A percentile compares a stretch with the other conserved stretches of the same genome.
Conservation (phyloP, 2,113 vertebrate genomes). For the Hucho hucho region DNA sequence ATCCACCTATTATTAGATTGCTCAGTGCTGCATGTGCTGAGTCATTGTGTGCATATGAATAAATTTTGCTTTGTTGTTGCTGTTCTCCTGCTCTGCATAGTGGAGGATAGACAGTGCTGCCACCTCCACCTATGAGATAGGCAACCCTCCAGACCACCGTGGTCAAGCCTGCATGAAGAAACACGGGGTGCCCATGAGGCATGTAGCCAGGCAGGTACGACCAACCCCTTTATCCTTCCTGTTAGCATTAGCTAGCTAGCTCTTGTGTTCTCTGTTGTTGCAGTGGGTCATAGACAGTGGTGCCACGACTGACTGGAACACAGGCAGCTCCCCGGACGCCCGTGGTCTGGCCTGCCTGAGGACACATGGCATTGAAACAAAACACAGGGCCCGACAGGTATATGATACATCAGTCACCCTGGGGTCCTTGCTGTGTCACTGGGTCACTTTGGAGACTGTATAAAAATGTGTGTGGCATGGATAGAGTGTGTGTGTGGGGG, state of each 20-base stretch:
- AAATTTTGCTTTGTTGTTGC: constrained; percentile 43
- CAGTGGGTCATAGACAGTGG: constrained; percentile 98
- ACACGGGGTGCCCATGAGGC: constrained; percentile 85
- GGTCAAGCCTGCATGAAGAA: constrained; percentile 93
- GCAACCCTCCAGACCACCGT: constrained; percentile 90
- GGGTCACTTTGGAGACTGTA: background rate
- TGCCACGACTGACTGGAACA: constrained; percentile 94
- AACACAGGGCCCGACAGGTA: constrained; percentile 96
- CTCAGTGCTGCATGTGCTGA: constrained; percentile 10
- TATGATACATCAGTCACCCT: constrained; percentile 52
- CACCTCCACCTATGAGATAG: constrained; percentile 94
- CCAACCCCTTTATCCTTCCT: constrained; percentile 56
- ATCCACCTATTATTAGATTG: background rate
- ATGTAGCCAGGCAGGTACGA: constrained; percentile 94
- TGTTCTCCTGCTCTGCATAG: constrained; percentile 73
- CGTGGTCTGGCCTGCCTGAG: constrained; percentile 90
- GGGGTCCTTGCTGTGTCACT: constrained; percentile 18
- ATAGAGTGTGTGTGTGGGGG: background rate
- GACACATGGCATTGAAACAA: constrained; percentile 87
- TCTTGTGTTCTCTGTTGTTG: constrained; percentile 84
- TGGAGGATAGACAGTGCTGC: constrained; percentile 99
- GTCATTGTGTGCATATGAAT: constrained; percentile 23
- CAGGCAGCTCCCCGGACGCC: constrained; percentile 86
- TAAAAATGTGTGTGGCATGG: constrained; percentile 2
- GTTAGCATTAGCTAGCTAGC: constrained; percentile 52